Base-by-base conservation (phyloP, 2,888 invertebrate species). In the Tetheella fluctuosa region DNA sequence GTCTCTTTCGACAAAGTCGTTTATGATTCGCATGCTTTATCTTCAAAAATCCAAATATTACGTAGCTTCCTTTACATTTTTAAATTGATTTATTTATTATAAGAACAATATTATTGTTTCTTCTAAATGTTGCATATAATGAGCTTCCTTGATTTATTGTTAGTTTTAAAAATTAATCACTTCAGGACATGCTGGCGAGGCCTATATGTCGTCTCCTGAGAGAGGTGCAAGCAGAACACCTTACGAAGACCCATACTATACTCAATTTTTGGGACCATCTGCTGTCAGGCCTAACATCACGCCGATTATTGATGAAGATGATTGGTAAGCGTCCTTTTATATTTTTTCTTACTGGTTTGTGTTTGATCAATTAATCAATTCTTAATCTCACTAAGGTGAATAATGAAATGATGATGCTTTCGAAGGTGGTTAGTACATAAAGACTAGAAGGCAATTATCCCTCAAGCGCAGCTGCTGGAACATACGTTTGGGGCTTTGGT, bases 251-350 rank as follows among this genome's bases (percentile, higher is more conserved):
- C 97, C 97, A 0, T 97, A 97, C 88, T 97, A 97, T 79, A 95
- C 96, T 58, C 97, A 97, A 81, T 97, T 96, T 81, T 89, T 95
- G 23, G 94, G 95, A 0, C 89, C 96, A 42, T 95, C 96, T 7
- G 95, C 95, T 7, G 95, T 95, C 7, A 85, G 95, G 37, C 90
- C 95, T 2, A 94, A 94, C 54, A 97, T 97, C 64, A 97, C 98
- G 8, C 98, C 98, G 5, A 96, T 98, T 62, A 98, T 98, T 71
- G 98, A 98, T 80, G 98, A 98, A 85, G 98, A 98, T 90, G 95
- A 97, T 63, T 95, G 95, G 96, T 96, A 91, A 86, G 79, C 23
- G n/a, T n/a, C n/a, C 8, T 52, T 23, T 17, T 15, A 15, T 23
- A 10, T 3, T 1, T 52, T 52, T 52, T 34, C 34, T 34, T 34